Percentiles rank a stretch among this genome's conserved stretches.
Evolutionary conservation across 2,888 invertebrate genomes (phyloP).

Genomic region (Arge pagana): DNA sequence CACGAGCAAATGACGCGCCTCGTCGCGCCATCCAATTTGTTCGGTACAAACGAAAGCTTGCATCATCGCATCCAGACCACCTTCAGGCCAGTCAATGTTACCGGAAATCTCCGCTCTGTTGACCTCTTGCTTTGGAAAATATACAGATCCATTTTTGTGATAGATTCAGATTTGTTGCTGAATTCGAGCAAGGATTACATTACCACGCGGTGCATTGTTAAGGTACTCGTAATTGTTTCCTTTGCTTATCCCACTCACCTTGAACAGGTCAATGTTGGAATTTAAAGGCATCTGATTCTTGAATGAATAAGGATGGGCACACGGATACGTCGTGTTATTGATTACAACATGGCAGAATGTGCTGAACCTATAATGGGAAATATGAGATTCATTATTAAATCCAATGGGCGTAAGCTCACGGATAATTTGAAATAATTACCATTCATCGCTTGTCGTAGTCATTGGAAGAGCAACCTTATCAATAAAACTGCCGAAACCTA

Average conservation of each 20-base stretch:
- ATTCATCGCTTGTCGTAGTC: slow-evolving; percentile 58
- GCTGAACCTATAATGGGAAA: no score
- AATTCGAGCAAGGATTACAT: no score
- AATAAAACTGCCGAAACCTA: slow-evolving; percentile 72
- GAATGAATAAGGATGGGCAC: slow-evolving; percentile 75
- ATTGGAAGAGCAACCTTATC: slow-evolving; percentile 72
- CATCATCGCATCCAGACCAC: slow-evolving; percentile 86
- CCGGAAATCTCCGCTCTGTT: slow-evolving; percentile 57
- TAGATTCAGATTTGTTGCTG: no score
- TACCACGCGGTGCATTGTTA: no score
- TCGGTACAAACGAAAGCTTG: slow-evolving; percentile 77
- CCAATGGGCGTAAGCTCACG: no score
- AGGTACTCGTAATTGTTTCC: background rate
- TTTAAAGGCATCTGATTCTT: slow-evolving; percentile 72
- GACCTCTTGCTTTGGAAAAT: slow-evolving; percentile 46
- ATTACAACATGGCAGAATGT: no score
- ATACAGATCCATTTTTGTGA: no score
- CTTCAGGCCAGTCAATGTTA: slow-evolving; percentile 75
- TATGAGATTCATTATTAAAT: no score
- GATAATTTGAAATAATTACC: no score
- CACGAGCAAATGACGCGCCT: slow-evolving; percentile 76
- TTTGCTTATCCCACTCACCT: no score
- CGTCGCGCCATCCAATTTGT: slow-evolving; percentile 77
- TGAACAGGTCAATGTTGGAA: slow-evolving; percentile 62
- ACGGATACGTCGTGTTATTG: no score